Evolutionary conservation across 2,797 vertebrate species (phyloP).

Genomic region (Pseudotriccus pelzelni): DNA sequence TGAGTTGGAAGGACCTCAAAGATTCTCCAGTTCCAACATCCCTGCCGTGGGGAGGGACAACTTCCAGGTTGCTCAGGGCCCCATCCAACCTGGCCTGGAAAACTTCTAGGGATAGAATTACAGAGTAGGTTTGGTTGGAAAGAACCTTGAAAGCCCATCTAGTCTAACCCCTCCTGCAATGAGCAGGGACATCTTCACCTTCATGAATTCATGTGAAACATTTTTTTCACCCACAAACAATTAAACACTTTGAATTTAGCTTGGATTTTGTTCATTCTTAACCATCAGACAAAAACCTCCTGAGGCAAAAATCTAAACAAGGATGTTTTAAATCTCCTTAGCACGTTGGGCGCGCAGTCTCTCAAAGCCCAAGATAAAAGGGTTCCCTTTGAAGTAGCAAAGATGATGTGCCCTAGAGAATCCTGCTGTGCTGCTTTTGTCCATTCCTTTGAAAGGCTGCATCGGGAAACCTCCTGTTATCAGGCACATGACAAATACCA

Average conservation of each 20-base stretch:
- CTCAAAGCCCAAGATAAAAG: neutral
- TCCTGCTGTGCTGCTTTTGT: neutral
- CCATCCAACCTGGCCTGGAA: neutral
- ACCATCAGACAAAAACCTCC: neutral
- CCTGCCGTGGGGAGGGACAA: neutral
- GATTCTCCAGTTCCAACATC: neutral
- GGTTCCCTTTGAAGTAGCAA: constrained; percentile 25
- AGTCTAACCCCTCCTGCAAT: neutral
- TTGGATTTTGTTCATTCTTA: neutral
- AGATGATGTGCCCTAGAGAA: neutral
- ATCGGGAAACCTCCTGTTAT: neutral
- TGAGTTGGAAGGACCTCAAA: neutral
- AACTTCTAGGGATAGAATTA: neutral
- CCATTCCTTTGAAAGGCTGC: neutral
- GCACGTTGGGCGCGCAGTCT: neutral
- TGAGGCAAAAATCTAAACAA: neutral
- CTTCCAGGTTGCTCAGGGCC: neutral
- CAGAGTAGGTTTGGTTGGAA: neutral
- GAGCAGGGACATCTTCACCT: neutral
- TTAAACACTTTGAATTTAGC: neutral
- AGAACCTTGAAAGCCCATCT: neutral
- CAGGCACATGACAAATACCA: constrained; percentile 34
- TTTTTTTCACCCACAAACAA: neutral
- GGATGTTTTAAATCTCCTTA: neutral
- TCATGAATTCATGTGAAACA: neutral